These are phyloP conservation scores for Montipora foliosa DNA, from an alignment of 64 coral and sea anemone species.

Conservation along the genomic window DNA sequence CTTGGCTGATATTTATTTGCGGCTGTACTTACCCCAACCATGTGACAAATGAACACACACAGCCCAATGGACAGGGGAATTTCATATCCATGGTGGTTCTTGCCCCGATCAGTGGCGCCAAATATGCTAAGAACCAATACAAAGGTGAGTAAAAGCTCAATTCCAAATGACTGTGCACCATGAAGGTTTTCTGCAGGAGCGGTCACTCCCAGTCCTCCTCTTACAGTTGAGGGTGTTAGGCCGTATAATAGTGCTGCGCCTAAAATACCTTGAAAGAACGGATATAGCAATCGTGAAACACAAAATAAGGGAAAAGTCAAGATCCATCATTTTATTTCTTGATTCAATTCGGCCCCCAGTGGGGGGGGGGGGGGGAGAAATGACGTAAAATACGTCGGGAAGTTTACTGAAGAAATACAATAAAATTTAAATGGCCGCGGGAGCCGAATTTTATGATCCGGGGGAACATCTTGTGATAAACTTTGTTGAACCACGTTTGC, in stretches of 20 bases:
- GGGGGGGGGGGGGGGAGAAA: too few species aligned
- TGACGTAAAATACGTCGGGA: too few species aligned
- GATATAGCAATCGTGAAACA: too few species aligned
- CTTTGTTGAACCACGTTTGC: too few species aligned
- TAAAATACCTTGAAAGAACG: conserved; percentile 58
- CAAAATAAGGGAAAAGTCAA: too few species aligned
- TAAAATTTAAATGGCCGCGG: too few species aligned
- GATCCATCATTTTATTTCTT: too few species aligned
- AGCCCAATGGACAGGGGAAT: conserved; percentile 78
- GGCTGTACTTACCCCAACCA: conserved; percentile 74
- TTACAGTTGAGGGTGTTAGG: conserved; percentile 42
- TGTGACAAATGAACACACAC: conserved; percentile 77
- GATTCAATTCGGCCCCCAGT: too few species aligned
- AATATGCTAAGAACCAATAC: conserved; percentile 75
- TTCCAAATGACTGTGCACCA: conserved; percentile 74
- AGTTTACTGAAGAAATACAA: too few species aligned
- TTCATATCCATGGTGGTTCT: conserved; percentile 55
- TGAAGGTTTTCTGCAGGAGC: conserved; percentile 25
- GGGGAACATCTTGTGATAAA: too few species aligned
- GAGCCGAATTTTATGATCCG: too few species aligned
- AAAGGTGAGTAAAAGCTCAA: conserved; percentile 82
- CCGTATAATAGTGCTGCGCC: conserved; percentile 83
- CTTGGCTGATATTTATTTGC: neutral
- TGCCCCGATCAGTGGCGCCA: conserved; percentile 58
- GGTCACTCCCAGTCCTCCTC: conserved; percentile 57